A percentile compares a stretch with the other conserved stretches of the same genome.
Conservation (phyloP, 2,113 vertebrate genomes). For the Carassius carassius region DNA sequence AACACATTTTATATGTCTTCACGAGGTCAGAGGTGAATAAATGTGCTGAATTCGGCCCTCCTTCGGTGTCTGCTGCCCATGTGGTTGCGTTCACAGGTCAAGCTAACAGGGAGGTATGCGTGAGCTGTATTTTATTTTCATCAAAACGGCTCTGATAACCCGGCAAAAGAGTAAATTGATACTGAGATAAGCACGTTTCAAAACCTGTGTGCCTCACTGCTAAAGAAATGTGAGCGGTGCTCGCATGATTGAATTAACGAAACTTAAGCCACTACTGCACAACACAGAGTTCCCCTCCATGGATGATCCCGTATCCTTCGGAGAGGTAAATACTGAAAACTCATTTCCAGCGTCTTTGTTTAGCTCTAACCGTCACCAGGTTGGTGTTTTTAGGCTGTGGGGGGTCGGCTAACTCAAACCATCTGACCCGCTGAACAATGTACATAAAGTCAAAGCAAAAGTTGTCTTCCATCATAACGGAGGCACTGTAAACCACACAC, state of each 20-base stretch:
- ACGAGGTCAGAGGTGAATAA: background rate
- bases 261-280: constrained; percentile 44
- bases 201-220: constrained; percentile 7
- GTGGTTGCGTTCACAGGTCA: constrained; percentile 34
- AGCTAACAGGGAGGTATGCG: constrained; percentile 28
- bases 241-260: constrained; percentile 48
- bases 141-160: constrained; percentile 44
- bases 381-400: constrained; percentile 21
- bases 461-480: constrained; percentile 35
- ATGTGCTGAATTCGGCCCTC: background rate
- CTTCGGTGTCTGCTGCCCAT: background rate
- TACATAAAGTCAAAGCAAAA: constrained; percentile 49
- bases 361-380: constrained; percentile 21
- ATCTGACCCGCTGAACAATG: constrained; percentile 51
- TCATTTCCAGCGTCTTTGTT: constrained; percentile 45
- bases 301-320: constrained; percentile 37
- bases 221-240: constrained; percentile 22
- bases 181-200: constrained; percentile 31
- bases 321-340: constrained; percentile 34
- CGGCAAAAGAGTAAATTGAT: constrained; percentile 29
- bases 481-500: constrained; percentile 49
- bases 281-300: constrained; percentile 16
- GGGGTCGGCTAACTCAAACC: constrained; percentile 48
- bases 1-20: background rate
- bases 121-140: constrained; percentile 49